Evolutionary conservation across 1,140 invertebrate species (phyloP), one percentile per base, ranked within the genome.

Genomic region (Uloborus diversus): DNA sequence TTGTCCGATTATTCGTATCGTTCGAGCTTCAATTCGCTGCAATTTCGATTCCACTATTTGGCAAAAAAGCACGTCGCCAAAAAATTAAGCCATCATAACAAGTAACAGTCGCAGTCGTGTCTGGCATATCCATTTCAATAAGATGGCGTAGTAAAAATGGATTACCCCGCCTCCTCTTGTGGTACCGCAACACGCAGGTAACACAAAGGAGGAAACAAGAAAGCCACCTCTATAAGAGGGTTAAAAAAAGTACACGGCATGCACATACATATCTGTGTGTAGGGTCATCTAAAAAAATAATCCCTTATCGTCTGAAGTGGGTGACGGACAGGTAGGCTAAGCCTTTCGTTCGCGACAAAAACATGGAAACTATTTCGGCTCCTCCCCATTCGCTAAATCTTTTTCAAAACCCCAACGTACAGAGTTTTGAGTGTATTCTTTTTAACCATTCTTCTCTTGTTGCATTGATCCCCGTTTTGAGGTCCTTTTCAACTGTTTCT

Each of bases 161-260:
- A 69, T 69, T 69, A 69, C 66, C 56, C 66, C 66, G 23, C 49
- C 66, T 69, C 47, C 30, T 49, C 42, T 69, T 56, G 66, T 69
- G 49, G 25, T 11, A 27, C 56, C 56, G 56, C 56, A 59, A 59
- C 56, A 59, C 27, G 56, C 56, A 28, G 56, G 32, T 11, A n/a
- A 59, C 56, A 59, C 56, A 59, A 59, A 23, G n/a, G 25, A 42
- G 17, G 9, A 17, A 42, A 42, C 17, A 42, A 9, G 37, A 42
- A 17, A 42, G 37, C 9, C 17, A 9, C 37, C 9, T 42, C 37
- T 9, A 13, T 13, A 42, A 17, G 56, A 51, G 49, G 35, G 42
- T 20, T 47, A 14, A 42, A 47, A 42, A 47, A 56, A 33, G 23
- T 47, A 33, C 27, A 51, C 25, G 56, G 66, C 30, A 37, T 27